A percentile compares a stretch with the other conserved stretches of the same genome.
Conservation (phyloP, 2,113 vertebrate genomes). For the Actinemys pallida region DNA sequence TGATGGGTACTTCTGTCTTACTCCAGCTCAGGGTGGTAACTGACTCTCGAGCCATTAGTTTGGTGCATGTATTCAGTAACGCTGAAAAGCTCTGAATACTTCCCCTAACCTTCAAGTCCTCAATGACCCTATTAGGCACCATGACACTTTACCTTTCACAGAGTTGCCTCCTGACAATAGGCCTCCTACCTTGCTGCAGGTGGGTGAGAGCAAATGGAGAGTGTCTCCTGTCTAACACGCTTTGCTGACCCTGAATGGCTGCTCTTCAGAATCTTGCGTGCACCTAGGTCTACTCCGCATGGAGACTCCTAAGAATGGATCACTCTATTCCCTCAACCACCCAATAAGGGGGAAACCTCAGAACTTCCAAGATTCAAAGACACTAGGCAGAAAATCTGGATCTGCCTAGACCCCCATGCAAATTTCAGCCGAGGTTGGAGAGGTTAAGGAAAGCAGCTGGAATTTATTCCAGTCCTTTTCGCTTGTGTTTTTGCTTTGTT, state of each 20-base stretch:
- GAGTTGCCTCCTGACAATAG: background rate
- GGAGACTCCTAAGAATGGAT: background rate
- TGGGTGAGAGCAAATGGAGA: background rate
- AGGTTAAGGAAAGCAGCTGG: background rate
- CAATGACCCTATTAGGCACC: background rate
- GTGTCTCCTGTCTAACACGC: background rate
- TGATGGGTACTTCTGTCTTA: background rate
- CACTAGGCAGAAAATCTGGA: background rate
- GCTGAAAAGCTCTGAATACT: background rate
- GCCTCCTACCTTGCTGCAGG: background rate
- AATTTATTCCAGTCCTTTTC: background rate
- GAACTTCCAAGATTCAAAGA: background rate
- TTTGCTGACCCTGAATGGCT: background rate
- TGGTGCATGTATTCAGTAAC: background rate
- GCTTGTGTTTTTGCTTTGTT: background rate
- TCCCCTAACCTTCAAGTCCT: background rate
- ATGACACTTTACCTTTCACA: background rate
- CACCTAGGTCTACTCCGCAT: background rate
- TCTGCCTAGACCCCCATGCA: fast-evolving
- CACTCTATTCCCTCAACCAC: background rate
- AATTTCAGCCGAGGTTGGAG: background rate
- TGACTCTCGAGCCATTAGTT: background rate
- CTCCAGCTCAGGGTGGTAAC: background rate
- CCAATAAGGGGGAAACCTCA: background rate
- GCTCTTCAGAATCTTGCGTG: background rate